Percentiles rank a stretch among this genome's conserved stretches.
These are phyloP conservation scores for Cancer borealis DNA, from an alignment of 2,888 invertebrate species.

Conservation along the genomic window DNA sequence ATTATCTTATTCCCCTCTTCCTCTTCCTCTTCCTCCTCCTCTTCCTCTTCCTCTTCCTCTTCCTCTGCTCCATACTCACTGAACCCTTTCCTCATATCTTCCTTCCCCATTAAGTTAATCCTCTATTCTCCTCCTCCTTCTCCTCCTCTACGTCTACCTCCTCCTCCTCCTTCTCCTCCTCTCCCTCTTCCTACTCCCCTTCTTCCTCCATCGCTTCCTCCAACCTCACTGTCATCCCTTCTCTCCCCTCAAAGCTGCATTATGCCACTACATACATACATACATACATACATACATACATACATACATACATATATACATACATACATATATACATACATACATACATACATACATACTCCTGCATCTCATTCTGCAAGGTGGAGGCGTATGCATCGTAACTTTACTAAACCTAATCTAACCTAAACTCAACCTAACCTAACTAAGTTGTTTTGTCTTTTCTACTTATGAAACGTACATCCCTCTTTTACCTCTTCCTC, in stretches of 20 bases:
- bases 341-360: neutral
- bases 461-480: neutral
- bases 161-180: neutral
- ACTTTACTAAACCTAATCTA: no score
- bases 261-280: neutral
- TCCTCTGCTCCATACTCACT: neutral
- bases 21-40: neutral
- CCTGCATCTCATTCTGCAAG: neutral
- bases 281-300: no score
- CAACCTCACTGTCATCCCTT: neutral
- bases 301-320: no score
- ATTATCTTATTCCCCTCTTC: neutral
- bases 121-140: neutral
- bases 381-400: neutral
- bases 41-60: neutral
- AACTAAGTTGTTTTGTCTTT: neutral
- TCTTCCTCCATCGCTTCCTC: neutral
- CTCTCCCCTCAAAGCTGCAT: neutral
- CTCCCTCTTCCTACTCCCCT: neutral
- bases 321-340: neutral
- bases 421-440: no score
- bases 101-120: slow-evolving; percentile 3
- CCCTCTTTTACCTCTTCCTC: neutral
- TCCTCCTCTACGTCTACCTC: neutral
- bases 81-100: neutral